Percentiles rank a stretch among this genome's conserved stretches.
Evolutionary conservation across 2,797 vertebrate species (phyloP).

Genomic region (Phaenicophaeus curvirostris): DNA sequence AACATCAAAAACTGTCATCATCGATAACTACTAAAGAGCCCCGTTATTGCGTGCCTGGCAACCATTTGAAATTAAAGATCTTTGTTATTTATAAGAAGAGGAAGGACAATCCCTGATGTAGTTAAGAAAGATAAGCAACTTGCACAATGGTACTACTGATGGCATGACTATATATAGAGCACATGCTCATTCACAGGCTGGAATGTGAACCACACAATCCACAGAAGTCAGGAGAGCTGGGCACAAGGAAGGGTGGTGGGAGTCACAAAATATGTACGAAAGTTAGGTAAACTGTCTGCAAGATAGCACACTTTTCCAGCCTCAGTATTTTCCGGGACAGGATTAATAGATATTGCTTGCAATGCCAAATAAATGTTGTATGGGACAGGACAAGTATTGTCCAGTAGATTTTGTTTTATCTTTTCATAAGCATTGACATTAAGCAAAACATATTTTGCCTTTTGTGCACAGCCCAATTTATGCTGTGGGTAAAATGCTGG

Average conservation of each 20-base stretch:
- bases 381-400: background rate
- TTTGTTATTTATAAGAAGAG: background rate
- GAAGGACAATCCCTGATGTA: background rate
- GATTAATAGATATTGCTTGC: background rate
- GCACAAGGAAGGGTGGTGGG: background rate
- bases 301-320: background rate
- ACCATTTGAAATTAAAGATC: background rate
- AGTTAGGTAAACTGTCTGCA: background rate
- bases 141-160: background rate
- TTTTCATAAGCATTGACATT: background rate
- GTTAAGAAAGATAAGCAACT: background rate
- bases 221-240: background rate
- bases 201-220: background rate
- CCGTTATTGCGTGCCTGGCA: background rate
- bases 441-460: background rate
- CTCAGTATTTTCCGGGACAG: background rate
- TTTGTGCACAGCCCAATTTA: background rate
- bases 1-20: background rate
- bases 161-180: background rate
- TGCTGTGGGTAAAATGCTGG: background rate
- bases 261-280: background rate
- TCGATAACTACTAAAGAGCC: background rate
- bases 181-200: background rate
- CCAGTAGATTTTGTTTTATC: background rate
- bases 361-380: background rate